phyloP scores from a whole-genome alignment of 37 sponge, comb jelly and placozoan genomes.

The Bolinopsis microptera region DNA sequence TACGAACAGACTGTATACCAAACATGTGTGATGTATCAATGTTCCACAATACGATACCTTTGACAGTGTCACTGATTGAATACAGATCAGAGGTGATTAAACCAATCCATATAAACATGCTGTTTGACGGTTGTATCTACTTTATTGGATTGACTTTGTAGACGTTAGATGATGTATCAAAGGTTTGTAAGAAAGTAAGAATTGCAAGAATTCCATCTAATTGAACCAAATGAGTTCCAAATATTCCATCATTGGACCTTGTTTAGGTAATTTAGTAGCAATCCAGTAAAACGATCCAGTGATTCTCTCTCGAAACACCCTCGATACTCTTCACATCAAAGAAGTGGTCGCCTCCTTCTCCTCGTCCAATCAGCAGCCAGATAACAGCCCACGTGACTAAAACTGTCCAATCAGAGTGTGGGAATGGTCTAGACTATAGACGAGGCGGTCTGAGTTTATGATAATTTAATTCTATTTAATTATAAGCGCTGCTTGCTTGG shows the following conservation, averaged over 20 bases:
- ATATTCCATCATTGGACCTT: background rate
- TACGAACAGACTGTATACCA: too few relatives aligned
- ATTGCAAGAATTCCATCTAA: background rate
- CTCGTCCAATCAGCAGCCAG: background rate
- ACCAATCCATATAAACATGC: too few relatives aligned
- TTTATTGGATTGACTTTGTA: too few relatives aligned
- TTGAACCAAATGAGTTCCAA: background rate
- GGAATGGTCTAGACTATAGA: background rate
- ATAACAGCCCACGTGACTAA: background rate
- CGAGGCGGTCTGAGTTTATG: background rate
- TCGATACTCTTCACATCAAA: background rate
- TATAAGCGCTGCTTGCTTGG: constrained; percentile 28
- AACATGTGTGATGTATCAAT: too few relatives aligned
- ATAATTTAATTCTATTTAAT: constrained; percentile 63
- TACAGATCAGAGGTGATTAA: too few relatives aligned
- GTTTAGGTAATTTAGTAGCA: background rate
- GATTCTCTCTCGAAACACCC: background rate
- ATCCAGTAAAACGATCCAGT: background rate
- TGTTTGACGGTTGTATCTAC: background rate
- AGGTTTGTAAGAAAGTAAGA: background rate
- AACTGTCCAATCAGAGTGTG: background rate
- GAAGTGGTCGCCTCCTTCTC: too few relatives aligned
- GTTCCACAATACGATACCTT: too few relatives aligned
- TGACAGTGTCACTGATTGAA: too few relatives aligned
- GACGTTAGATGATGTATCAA: background rate